A percentile compares a stretch with the other conserved stretches of the same genome.
phyloP scores from a whole-genome alignment of 2,888 invertebrate species.

The Caenorhabditis drosophilae region DNA sequence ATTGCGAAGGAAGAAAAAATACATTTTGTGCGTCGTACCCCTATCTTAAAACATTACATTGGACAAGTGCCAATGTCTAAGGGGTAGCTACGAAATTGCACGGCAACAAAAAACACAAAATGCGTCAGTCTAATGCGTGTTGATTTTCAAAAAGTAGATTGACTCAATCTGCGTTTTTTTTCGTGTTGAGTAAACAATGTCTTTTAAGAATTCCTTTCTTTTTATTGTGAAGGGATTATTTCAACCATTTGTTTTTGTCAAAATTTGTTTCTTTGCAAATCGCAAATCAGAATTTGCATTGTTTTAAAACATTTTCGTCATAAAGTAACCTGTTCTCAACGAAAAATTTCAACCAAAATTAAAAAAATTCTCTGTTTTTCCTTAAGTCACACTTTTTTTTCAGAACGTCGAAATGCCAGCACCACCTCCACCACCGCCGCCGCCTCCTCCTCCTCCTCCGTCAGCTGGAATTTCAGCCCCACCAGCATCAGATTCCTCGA shows the following conservation, averaged over 20 bases:
- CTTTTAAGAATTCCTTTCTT: too few relatives aligned
- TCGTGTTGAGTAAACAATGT: too few relatives aligned
- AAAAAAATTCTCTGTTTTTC: too few relatives aligned
- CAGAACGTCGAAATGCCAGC: conserved; percentile 30
- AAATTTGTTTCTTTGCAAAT: not conserved
- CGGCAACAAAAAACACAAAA: conserved; percentile 12
- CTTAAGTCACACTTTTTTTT: too few relatives aligned
- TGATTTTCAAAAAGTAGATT: too few relatives aligned
- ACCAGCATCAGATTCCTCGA: conserved; percentile 20
- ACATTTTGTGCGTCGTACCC: conserved; percentile 37
- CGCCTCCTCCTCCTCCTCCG: conserved; percentile 46
- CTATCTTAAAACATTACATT: conserved; percentile 26
- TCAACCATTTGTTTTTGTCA: not conserved
- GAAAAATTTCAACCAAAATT: too few relatives aligned
- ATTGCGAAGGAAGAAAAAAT: conserved; percentile 11
- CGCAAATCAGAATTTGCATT: too few relatives aligned
- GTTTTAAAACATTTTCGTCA: too few relatives aligned
- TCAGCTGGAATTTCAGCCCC: conserved; percentile 17
- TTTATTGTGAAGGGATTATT: too few relatives aligned
- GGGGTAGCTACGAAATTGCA: conserved; percentile 41
- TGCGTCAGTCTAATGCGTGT: too few relatives aligned
- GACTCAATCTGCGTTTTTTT: too few relatives aligned
- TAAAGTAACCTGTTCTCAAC: too few relatives aligned
- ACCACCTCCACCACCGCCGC: conserved; percentile 50
- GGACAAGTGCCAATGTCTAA: conserved; percentile 14